Conservation (phyloP, 2,797 vertebrate genomes). For the Botia kubotai region DNA sequence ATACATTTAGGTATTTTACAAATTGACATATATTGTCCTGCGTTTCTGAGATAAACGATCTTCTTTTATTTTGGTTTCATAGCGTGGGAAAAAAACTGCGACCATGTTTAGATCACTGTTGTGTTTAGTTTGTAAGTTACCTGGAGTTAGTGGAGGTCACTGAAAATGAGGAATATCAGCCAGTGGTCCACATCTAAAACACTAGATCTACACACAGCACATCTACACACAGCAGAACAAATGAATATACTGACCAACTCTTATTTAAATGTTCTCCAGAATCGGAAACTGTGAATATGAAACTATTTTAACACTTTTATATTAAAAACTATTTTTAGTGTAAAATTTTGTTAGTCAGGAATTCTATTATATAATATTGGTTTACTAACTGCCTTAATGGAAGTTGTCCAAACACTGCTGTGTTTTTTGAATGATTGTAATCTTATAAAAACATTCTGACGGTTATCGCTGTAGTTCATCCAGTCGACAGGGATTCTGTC, state of each 20-base stretch:
- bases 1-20: neutral
- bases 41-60: neutral
- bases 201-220: neutral
- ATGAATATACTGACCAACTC: neutral
- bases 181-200: constrained; percentile 7
- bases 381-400: constrained; percentile 1
- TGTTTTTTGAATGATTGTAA: neutral
- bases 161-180: neutral
- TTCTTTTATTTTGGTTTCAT: neutral
- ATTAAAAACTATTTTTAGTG: neutral
- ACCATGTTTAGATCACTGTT: neutral
- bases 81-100: neutral
- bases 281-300: neutral
- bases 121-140: neutral
- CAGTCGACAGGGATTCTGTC: constrained; percentile 1
- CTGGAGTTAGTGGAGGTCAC: neutral
- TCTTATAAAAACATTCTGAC: neutral
- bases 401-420: neutral
- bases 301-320: neutral
- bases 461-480: neutral
- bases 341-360: neutral
- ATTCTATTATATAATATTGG: neutral
- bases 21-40: neutral
- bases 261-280: neutral
- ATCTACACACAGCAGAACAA: constrained; percentile 6